Evolutionary conservation across 2,888 invertebrate genomes (phyloP), one percentile per base, ranked within the genome.

Genomic region (Orthosia gracilis): DNA sequence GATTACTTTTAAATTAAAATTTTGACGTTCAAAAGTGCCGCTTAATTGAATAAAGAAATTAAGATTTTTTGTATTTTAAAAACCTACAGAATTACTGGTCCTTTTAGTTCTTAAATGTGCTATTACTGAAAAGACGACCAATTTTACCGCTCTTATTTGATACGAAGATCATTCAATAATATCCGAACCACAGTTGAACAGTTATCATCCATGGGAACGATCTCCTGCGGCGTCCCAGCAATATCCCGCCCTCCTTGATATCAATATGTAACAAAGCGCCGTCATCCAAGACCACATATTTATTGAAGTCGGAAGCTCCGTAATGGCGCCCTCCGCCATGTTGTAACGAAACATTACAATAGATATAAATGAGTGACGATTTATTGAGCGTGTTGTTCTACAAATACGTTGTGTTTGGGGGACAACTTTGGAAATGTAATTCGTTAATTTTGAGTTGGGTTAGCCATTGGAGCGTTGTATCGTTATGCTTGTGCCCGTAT

Each of bases 221-320:
- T n/a, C 57, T 78, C 78, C 77, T 31, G 66, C 40, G n/a, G 82
- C 23, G 78, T 47, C 21, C 67, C 0, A 50, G n/a, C 59, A 13
- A 70, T 54, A 57, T 72, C 77, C 67, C 67, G 82, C 78, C 82
- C 78, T 73, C 50, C 58, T 70, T 54, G 77, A 77, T 70, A 77
- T 66, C 72, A 63, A 69, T 77, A 76, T 59, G 66, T 71, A 49
- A 69, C 67, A 76, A 73, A 65, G 76, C 72, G 61, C 63, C 62
- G 63, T 76, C 79, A 80, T 69, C 71, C 62, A 74, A 73, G 62
- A 73, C 70, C 69, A 76, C 76, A 78, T 72, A 82, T 78, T 86
- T 86, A 88, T 85, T 78, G 76, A 73, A 70, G 52, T 82, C 88
- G 90, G 90, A 90, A 88, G 84, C 78, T 64, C 57, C 5, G 74